These are phyloP conservation scores for Caenorhabditis afra DNA, from an alignment of 2,888 invertebrate species.

Conservation along the genomic window DNA sequence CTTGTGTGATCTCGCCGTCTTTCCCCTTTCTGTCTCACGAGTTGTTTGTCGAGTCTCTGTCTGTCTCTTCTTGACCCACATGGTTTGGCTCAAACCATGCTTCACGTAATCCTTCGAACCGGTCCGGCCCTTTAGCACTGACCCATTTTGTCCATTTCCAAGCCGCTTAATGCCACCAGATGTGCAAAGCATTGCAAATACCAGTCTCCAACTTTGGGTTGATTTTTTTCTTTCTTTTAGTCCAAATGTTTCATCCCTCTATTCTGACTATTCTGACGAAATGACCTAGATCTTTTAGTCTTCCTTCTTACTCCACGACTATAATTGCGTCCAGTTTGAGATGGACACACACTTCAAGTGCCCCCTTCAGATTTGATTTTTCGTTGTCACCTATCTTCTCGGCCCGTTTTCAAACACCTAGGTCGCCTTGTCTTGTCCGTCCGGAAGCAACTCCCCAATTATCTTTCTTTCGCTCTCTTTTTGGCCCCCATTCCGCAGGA, in stretches of 20 bases:
- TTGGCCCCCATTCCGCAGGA: no score
- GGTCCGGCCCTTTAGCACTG: conserved; percentile 24
- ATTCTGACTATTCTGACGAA: conserved; percentile 19
- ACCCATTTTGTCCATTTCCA: conserved; percentile 46
- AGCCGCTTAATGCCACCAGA: conserved; percentile 40
- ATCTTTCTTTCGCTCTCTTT: conserved; percentile 14
- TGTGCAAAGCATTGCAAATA: conserved; percentile 20
- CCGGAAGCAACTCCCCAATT: conserved; percentile 12
- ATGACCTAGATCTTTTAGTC: conserved; percentile 50
- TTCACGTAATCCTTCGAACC: conserved; percentile 29
- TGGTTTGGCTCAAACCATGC: conserved; percentile 39
- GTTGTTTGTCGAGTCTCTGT: conserved; percentile 22
- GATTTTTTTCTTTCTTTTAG: conserved; percentile 9
- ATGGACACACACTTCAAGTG: conserved; percentile 42
- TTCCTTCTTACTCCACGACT: conserved; percentile 26
- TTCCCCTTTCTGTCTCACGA: conserved; percentile 14
- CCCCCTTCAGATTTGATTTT: conserved; percentile 16
- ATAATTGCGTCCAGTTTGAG: conserved; percentile 53
- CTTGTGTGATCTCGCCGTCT: conserved; percentile 24
- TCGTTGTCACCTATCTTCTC: not conserved
- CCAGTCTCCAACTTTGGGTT: conserved; percentile 4
- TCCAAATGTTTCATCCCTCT: conserved; percentile 28
- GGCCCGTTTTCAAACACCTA: not conserved
- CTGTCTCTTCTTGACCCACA: conserved; percentile 36
- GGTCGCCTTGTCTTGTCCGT: conserved; percentile 30